These are phyloP conservation scores for Cichlasoma orientale DNA, from an alignment of 2,797 vertebrate genomes.

Conservation along the genomic window DNA sequence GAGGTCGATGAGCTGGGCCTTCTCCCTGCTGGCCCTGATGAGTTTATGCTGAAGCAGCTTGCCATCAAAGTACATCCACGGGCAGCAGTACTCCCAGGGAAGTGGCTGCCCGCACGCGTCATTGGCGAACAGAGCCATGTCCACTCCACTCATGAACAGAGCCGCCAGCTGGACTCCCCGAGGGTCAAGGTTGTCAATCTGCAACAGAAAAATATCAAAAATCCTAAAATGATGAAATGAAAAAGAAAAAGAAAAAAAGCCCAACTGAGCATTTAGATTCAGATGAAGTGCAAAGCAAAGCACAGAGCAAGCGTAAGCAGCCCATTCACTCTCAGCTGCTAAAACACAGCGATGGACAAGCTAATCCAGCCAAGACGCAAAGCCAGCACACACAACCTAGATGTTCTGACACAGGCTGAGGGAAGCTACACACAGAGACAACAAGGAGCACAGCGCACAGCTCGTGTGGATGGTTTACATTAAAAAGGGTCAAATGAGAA, in stretches of 20 bases:
- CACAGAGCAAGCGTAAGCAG: slow-evolving; percentile 46
- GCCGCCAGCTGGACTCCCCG: slow-evolving; percentile 93
- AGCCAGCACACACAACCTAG: slow-evolving; percentile 46
- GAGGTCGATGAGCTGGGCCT: slow-evolving; percentile 95
- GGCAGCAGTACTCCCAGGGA: slow-evolving; percentile 97
- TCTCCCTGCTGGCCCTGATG: slow-evolving; percentile 90
- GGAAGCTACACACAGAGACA: slow-evolving; percentile 47
- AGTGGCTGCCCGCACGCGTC: slow-evolving; percentile 93
- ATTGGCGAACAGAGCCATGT: slow-evolving; percentile 95
- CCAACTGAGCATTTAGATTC: slow-evolving; percentile 23
- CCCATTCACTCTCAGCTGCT: slow-evolving; percentile 38
- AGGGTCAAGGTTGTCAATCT: slow-evolving; percentile 95
- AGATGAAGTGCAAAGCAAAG: slow-evolving; percentile 48
- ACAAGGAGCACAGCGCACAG: slow-evolving; percentile 46
- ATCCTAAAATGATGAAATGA: background rate
- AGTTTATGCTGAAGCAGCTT: slow-evolving; percentile 96
- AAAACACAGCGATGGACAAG: slow-evolving; percentile 15
- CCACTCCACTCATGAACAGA: slow-evolving; percentile 95
- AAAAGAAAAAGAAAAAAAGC: background rate
- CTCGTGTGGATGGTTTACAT: slow-evolving; percentile 65
- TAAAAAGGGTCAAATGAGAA: slow-evolving; percentile 20
- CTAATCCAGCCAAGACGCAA: slow-evolving; percentile 47
- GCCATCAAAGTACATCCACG: slow-evolving; percentile 98
- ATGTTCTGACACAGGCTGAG: slow-evolving; percentile 35
- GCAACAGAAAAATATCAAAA: slow-evolving; percentile 47